A percentile compares a stretch with the other conserved stretches of the same genome.
phyloP scores from a whole-genome alignment of 2,888 invertebrate genomes.

The Lasioglossum pauxillum region DNA sequence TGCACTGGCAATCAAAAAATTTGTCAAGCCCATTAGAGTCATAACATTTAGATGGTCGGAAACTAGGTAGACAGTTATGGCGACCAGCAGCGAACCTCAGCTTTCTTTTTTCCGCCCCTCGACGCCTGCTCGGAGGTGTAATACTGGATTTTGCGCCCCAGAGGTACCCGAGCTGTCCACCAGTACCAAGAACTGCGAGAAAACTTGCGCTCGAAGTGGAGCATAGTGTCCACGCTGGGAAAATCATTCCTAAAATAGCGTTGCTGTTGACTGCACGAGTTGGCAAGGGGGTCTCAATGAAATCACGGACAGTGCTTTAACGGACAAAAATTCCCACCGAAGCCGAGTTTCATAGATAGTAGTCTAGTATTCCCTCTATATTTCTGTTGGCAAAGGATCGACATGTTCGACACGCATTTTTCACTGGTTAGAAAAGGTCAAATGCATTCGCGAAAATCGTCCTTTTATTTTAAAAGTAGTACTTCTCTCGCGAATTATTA shows the following conservation, averaged over 20 bases:
- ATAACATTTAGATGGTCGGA: constrained; percentile 2
- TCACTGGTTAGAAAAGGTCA: too few relatives aligned
- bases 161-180: not conserved
- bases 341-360: not conserved
- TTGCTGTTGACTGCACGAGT: not conserved
- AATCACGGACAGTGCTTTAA: constrained; percentile 2
- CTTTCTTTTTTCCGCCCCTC: not conserved
- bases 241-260: constrained; percentile 1
- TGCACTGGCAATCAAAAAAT: not conserved
- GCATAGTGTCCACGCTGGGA: not conserved
- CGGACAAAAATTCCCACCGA: not conserved
- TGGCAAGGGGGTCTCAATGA: not conserved
- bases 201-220: not conserved
- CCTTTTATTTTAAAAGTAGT: too few relatives aligned
- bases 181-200: constrained; percentile 9
- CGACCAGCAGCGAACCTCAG: not conserved
- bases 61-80: not conserved
- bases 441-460: not conserved
- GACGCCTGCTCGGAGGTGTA: not conserved
- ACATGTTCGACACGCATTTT: not conserved
- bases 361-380: not conserved
- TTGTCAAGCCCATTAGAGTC: not conserved
- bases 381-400: not conserved
- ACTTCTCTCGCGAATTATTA: too few relatives aligned
- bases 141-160: not conserved